Evolutionary conservation across 2,113 vertebrate genomes (phyloP).

Genomic region (Scytalopus superciliaris): DNA sequence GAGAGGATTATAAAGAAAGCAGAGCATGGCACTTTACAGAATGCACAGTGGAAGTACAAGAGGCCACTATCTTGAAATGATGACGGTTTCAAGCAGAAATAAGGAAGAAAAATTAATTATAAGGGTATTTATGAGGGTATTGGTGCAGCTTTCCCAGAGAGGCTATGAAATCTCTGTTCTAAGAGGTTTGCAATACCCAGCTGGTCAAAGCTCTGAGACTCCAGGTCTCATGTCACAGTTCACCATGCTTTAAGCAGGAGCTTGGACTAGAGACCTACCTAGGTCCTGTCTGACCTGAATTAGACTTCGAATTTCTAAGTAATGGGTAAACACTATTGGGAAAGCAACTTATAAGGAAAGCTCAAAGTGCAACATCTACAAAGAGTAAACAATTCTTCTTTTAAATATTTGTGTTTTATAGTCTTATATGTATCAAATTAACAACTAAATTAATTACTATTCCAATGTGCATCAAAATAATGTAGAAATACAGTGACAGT

Average conservation of each 20-base stretch:
- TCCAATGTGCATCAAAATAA: background rate
- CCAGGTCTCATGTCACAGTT: background rate
- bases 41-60: background rate
- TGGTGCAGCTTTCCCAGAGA: background rate
- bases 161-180: background rate
- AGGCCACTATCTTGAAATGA: fast-evolving
- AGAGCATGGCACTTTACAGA: background rate
- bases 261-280: background rate
- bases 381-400: background rate
- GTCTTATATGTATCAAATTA: background rate
- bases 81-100: background rate
- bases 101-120: background rate
- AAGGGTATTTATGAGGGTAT: background rate
- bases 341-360: background rate
- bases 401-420: background rate
- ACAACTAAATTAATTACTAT: background rate
- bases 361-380: background rate
- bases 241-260: background rate
- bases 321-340: background rate
- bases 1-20: background rate
- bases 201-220: background rate
- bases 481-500: background rate
- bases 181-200: background rate
- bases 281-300: background rate
- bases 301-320: background rate